These are phyloP conservation scores for Hyperoplus immaculatus DNA, from an alignment of 2,797 vertebrate species.

Conservation along the genomic window DNA sequence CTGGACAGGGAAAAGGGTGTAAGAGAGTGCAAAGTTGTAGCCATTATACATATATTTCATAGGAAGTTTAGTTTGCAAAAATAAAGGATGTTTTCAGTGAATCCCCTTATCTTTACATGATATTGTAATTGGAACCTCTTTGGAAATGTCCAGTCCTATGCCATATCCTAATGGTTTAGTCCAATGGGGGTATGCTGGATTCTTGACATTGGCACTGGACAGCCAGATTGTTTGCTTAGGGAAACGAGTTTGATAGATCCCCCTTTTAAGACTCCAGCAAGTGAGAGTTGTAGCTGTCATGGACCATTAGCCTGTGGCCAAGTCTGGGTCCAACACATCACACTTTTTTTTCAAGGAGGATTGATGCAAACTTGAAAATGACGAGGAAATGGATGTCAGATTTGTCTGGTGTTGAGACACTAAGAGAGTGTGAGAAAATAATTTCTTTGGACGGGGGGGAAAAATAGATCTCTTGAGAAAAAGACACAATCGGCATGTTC, in stretches of 20 bases:
- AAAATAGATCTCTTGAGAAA: constrained; percentile 39
- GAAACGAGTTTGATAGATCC: constrained; percentile 72
- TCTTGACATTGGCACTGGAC: constrained; percentile 62
- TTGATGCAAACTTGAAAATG: constrained; percentile 45
- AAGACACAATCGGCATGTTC: constrained; percentile 50
- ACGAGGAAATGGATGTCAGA: constrained; percentile 54
- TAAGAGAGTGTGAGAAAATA: constrained; percentile 63
- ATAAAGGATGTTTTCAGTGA: constrained; percentile 14
- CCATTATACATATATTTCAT: background rate
- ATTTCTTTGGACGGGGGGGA: constrained; percentile 22
- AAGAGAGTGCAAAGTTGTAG: background rate
- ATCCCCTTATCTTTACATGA: constrained; percentile 2
- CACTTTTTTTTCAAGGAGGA: constrained; percentile 33
- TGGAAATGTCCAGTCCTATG: constrained; percentile 42
- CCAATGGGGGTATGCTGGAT: constrained; percentile 51
- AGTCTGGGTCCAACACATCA: constrained; percentile 57
- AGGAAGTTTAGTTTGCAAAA: background rate
- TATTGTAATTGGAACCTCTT: constrained; percentile 13
- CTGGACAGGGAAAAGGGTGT: no score
- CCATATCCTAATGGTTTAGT: constrained; percentile 53
- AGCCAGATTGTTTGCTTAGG: constrained; percentile 66
- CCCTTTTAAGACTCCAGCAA: constrained; percentile 55
- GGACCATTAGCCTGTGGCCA: constrained; percentile 61
- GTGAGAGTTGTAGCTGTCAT: constrained; percentile 61
- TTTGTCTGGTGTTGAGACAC: constrained; percentile 47